Evolutionary conservation across 2,888 invertebrate genomes (phyloP).

Genomic region (Platycheirus rosarum): DNA sequence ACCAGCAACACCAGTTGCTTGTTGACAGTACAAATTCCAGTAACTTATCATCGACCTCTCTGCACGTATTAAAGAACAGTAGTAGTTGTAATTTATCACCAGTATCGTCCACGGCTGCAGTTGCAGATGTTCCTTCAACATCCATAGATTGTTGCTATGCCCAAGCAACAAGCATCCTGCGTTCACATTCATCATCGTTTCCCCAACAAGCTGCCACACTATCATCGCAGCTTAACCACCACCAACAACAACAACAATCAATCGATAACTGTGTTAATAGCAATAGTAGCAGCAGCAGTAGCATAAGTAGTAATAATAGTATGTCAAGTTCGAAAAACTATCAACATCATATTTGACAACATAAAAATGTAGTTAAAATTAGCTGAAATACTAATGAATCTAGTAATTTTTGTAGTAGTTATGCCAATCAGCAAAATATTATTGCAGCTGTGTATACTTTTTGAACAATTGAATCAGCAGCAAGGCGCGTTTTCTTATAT

Average conservation of each 20-base stretch:
- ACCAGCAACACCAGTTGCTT: conserved; percentile 75
- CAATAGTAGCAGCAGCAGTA: conserved; percentile 72
- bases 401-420: conserved; percentile 58
- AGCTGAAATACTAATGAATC: conserved; percentile 72
- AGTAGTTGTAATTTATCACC: conserved; percentile 74
- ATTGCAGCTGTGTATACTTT: conserved; percentile 50
- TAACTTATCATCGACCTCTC: conserved; percentile 76
- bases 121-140: conserved; percentile 55
- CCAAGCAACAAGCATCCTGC: conserved; percentile 71
- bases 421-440: conserved; percentile 39
- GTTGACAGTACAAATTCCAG: conserved; percentile 77
- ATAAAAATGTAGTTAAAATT: conserved; percentile 62
- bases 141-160: conserved; percentile 76
- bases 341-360: conserved; percentile 75
- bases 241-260: conserved; percentile 62
- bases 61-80: conserved; percentile 76
- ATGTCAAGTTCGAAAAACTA: conserved; percentile 67
- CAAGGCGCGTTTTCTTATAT: conserved; percentile 7
- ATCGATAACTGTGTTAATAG: conserved; percentile 75
- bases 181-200: conserved; percentile 43
- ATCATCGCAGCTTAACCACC: conserved; percentile 41
- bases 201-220: conserved; percentile 23
- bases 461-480: conserved; percentile 26
- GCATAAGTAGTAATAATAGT: conserved; percentile 72
- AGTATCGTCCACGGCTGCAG: conserved; percentile 32